These are phyloP conservation scores for Botia almorhae DNA, from an alignment of 2,797 vertebrate species.

Conservation along the genomic window DNA sequence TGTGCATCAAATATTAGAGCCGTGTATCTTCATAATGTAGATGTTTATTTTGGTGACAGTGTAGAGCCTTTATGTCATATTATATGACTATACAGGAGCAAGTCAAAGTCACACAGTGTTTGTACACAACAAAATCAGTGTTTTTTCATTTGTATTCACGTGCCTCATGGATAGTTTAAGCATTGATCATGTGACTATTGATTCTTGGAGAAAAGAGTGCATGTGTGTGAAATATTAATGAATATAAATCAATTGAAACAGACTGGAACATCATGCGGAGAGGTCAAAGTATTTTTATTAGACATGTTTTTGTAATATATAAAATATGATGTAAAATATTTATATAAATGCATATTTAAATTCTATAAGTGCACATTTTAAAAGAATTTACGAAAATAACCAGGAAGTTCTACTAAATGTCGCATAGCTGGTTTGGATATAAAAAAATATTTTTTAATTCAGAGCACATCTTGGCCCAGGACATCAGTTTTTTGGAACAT, in stretches of 20 bases:
- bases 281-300: too few species aligned
- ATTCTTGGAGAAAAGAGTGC: slow-evolving; percentile 16
- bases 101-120: slow-evolving; percentile 17
- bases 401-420: slow-evolving; percentile 1
- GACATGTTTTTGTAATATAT: too few species aligned
- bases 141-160: slow-evolving; percentile 33
- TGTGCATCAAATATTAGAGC: slow-evolving; percentile 50
- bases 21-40: slow-evolving; percentile 46
- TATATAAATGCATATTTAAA: too few species aligned
- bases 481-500: not conserved
- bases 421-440: not conserved
- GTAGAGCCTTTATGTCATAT: slow-evolving; percentile 16
- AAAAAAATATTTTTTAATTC: slow-evolving; percentile 1
- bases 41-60: slow-evolving; percentile 52
- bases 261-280: too few species aligned
- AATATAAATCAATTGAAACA: slow-evolving; percentile 18
- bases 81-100: slow-evolving; percentile 11
- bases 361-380: too few species aligned
- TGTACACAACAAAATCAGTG: slow-evolving; percentile 6
- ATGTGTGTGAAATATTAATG: slow-evolving; percentile 47
- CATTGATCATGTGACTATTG: slow-evolving; percentile 25
- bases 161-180: not conserved
- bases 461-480: not conserved
- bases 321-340: too few species aligned
- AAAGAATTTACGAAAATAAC: too few species aligned